A percentile compares a stretch with the other conserved stretches of the same genome.
These are phyloP conservation scores for Drosophila ezoana DNA, from an alignment of 2,888 invertebrate genomes.

Conservation along the genomic window DNA sequence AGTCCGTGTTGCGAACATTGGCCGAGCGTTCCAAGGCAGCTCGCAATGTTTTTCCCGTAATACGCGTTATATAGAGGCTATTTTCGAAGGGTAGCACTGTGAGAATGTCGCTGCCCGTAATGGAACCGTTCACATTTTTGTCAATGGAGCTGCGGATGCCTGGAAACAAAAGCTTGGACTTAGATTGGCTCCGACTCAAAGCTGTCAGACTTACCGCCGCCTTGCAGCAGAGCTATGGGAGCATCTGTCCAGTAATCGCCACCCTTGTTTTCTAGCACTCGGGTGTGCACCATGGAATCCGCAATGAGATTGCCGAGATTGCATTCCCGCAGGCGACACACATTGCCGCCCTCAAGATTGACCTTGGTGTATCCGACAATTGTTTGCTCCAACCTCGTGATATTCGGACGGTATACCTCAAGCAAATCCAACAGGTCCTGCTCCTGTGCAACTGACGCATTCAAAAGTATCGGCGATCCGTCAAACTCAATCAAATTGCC, in stretches of 20 bases:
- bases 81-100: constrained; percentile 92
- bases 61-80: constrained; percentile 87
- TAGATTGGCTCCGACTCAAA: background rate
- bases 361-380: constrained; percentile 90
- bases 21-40: constrained; percentile 90
- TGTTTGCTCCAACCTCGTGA: constrained; percentile 85
- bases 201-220: constrained; percentile 87
- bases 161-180: constrained; percentile 20
- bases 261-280: constrained; percentile 84
- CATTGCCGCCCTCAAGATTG: constrained; percentile 87
- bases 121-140: constrained; percentile 85
- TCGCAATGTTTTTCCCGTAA: constrained; percentile 88
- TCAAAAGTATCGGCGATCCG: constrained; percentile 92
- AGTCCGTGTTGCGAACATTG: constrained; percentile 84
- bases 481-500: constrained; percentile 89
- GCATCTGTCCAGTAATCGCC: constrained; percentile 90
- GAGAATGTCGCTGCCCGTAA: constrained; percentile 90
- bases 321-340: constrained; percentile 91
- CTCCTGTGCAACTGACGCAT: constrained; percentile 89
- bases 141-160: constrained; percentile 89
- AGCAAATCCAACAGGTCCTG: constrained; percentile 87
- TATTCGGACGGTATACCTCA: constrained; percentile 87
- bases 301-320: constrained; percentile 93
- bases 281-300: constrained; percentile 89
- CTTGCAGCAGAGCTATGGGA: constrained; percentile 90